Percentiles rank a stretch among this genome's conserved stretches.
Evolutionary conservation across 2,113 vertebrate genomes (phyloP).

Genomic region (Peromyscus leucopus): DNA sequence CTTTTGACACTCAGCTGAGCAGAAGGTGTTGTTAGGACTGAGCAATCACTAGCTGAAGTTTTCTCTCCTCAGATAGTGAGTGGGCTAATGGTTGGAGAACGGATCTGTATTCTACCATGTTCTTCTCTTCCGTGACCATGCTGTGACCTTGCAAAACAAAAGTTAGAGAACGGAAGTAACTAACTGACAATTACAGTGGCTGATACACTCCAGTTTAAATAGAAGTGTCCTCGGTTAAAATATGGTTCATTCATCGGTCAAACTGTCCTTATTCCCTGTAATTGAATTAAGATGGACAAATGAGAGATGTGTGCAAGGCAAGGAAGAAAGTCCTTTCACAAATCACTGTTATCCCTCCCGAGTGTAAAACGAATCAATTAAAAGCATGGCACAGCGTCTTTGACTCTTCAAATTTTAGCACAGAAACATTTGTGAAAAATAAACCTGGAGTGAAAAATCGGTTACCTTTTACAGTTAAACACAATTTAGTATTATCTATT

Average conservation of each 20-base stretch:
- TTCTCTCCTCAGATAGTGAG: constrained; percentile 63
- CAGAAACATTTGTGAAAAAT: constrained; percentile 82
- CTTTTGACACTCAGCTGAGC: neutral
- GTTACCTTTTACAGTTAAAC: constrained; percentile 82
- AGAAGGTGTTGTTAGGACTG: neutral
- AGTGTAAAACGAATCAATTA: constrained; percentile 92
- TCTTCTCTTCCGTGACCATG: constrained; percentile 87
- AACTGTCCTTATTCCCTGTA: constrained; percentile 96
- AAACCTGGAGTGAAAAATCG: constrained; percentile 81
- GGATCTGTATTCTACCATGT: constrained; percentile 82
- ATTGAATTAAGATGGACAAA: constrained; percentile 99
- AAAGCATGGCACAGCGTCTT: constrained; percentile 85
- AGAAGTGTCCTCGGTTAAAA: constrained; percentile 95
- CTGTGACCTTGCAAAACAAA: constrained; percentile 89
- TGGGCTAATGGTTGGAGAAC: constrained; percentile 72
- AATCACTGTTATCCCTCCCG: constrained; percentile 86
- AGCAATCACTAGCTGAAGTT: constrained; percentile 61
- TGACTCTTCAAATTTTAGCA: constrained; percentile 79
- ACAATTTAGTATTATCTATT: constrained; percentile 82
- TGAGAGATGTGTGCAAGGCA: constrained; percentile 93
- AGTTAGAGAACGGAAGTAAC: constrained; percentile 90
- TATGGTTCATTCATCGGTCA: constrained; percentile 97
- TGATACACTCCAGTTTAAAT: constrained; percentile 91
- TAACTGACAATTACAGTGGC: constrained; percentile 91
- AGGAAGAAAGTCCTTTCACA: constrained; percentile 85